Conservation (phyloP, 2,888 invertebrate species). For the Dusona sp. region DNA sequence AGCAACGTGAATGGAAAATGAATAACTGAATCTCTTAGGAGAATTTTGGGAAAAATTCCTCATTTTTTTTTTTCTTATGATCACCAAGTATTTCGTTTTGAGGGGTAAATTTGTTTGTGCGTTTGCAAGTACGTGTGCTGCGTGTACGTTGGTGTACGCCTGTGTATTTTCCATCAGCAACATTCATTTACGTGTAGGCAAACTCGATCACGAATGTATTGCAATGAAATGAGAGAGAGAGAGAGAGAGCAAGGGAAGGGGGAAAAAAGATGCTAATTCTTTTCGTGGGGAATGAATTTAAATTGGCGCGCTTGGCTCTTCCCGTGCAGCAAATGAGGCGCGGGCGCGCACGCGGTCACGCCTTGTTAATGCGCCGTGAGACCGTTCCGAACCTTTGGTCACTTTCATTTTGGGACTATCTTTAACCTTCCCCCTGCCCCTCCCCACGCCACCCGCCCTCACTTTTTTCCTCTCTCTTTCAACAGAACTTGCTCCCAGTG, state of each 20-base stretch:
- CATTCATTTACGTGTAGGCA: slow-evolving; percentile 16
- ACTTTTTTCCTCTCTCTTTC: slow-evolving; percentile 26
- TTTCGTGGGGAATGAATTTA: slow-evolving; percentile 64
- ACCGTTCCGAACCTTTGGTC: slow-evolving; percentile 58
- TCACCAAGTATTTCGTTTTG: background rate
- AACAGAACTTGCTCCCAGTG: background rate
- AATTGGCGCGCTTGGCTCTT: slow-evolving; percentile 66
- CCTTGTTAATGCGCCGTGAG: slow-evolving; percentile 71
- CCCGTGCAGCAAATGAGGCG: slow-evolving; percentile 69
- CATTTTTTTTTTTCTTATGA: background rate
- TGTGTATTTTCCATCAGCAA: background rate
- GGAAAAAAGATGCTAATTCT: slow-evolving; percentile 62
- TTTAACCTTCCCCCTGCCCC: slow-evolving; percentile 51
- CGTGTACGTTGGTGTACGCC: background rate
- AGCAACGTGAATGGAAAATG: slow-evolving; percentile 58
- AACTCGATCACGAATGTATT: slow-evolving; percentile 26
- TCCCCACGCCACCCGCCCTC: background rate
- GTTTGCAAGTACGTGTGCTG: background rate
- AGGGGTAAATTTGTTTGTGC: background rate
- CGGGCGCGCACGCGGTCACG: slow-evolving; percentile 70
- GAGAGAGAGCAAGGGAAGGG: slow-evolving; percentile 30
- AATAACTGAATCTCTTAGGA: slow-evolving; percentile 10
- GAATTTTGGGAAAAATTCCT: background rate
- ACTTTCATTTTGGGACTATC: slow-evolving; percentile 70
- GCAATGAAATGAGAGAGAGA: slow-evolving; percentile 20